Conservation (phyloP, 2,888 invertebrate species). For the Cephus nigrinus region DNA sequence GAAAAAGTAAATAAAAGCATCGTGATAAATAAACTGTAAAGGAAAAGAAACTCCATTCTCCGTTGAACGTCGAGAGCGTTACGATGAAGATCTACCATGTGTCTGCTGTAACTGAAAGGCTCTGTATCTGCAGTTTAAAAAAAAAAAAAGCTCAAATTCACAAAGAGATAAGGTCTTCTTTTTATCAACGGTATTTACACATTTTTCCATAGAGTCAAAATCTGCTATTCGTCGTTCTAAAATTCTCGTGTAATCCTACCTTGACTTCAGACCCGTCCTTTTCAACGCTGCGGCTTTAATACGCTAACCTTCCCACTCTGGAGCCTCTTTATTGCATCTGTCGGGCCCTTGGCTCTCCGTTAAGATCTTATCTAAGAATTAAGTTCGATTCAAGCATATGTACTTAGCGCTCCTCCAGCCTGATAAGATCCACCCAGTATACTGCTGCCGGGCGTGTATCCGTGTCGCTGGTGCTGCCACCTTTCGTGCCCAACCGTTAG, state of each 20-base stretch:
- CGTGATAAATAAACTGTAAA: not conserved
- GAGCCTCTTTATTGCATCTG: constrained; percentile 33
- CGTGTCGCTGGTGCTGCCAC: not conserved
- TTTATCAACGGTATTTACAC: not conserved
- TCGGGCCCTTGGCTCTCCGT: constrained; percentile 34
- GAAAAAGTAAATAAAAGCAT: not conserved
- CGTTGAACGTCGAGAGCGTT: not conserved
- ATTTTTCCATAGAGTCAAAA: not conserved
- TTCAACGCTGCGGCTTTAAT: constrained; percentile 22
- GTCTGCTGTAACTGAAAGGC: not conserved
- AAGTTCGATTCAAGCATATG: constrained; percentile 56
- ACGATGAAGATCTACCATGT: not conserved
- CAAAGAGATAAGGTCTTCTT: not conserved
- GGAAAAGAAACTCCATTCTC: not conserved
- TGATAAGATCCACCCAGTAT: constrained; percentile 44
- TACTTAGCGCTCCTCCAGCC: constrained; percentile 42
- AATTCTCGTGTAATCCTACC: not conserved
- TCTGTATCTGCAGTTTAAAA: not conserved
- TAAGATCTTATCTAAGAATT: constrained; percentile 54
- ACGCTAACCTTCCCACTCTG: constrained; percentile 13
- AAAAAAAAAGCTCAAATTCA: not conserved
- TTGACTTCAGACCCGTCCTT: not conserved
- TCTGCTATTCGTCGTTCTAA: not conserved
- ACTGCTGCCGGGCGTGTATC: constrained; percentile 10
- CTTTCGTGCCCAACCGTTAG: not conserved